Percentiles rank a stretch among this genome's conserved stretches.
phyloP scores from a whole-genome alignment of 2,888 invertebrate species.

The Mythimna vitellina region DNA sequence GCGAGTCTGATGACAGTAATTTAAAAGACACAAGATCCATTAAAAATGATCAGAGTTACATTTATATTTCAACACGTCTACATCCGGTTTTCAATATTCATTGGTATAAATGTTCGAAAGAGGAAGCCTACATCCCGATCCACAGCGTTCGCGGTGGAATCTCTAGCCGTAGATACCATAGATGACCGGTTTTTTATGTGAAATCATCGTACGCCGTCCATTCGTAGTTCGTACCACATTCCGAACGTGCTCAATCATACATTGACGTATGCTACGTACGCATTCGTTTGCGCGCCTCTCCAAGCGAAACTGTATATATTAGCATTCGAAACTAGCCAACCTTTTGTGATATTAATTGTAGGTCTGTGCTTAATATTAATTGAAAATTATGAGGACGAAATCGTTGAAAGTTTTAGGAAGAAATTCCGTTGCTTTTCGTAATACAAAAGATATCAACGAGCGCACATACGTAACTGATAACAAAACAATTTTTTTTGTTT shows the following conservation, averaged over 20 bases:
- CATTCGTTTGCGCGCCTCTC: conserved; percentile 58
- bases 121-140: conserved; percentile 55
- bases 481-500: too few relatives aligned
- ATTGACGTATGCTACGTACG: conserved; percentile 60
- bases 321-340: conserved; percentile 60
- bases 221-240: conserved; percentile 52
- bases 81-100: conserved; percentile 62
- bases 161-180: conserved; percentile 24
- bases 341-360: conserved; percentile 60
- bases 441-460: conserved; percentile 78
- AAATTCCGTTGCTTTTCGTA: conserved; percentile 20
- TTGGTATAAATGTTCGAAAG: conserved; percentile 55
- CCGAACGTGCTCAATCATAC: conserved; percentile 71
- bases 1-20: conserved; percentile 1
- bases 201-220: conserved; percentile 49
- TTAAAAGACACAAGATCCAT: conserved; percentile 8
- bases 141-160: conserved; percentile 34
- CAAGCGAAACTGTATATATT: conserved; percentile 64
- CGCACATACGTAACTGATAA: conserved; percentile 5
- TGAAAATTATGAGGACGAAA: conserved; percentile 28
- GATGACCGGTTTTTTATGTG: conserved; percentile 64
- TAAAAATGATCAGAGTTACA: conserved; percentile 39
- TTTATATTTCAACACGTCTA: conserved; percentile 36
- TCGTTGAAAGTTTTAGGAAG: conserved; percentile 9
- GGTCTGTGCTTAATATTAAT: conserved; percentile 44